Base-by-base conservation (phyloP, 1,140 invertebrate genomes). In the Vanessa atalanta region DNA sequence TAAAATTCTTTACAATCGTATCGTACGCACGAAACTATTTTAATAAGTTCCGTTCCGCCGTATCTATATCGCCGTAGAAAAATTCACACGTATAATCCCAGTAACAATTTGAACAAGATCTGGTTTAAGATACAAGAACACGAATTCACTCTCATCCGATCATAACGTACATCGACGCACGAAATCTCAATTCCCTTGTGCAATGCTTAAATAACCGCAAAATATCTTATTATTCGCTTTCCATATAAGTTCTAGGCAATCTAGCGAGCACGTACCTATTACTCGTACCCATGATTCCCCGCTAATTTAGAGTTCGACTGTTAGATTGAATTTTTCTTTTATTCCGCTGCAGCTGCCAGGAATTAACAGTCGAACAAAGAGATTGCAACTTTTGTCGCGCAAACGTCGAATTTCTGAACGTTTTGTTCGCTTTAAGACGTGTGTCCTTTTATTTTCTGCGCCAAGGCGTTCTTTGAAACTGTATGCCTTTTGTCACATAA, bases 171-270 rank as follows among this genome's bases (percentile, higher is more conserved):
- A 83, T 86, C 83, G 73, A 87, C 83, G 87, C 89, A 91, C 89
- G 87, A 91, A 88, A 85, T 89, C 87, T 84, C 86, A 86, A 91
- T 91, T 90, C 85, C 78, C 88, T 90, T 91, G 84, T 84, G 87
- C 87, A 90, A 89, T 81, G 81, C 82, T 88, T 92, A 90, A 91
- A 91, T 86, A 92, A 91, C 89, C 88, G 88, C 90, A 93, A 93
- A 92, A 93, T 90, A 86, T 84, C 87, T 89, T 89, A 89, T 90
- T 89, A 91, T 89, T 83, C 85, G 83, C 88, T 89, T 89, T 89
- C 87, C 89, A 89, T 92, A 91, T 91, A 90, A 84, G 88, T 86
- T 88, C 84, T 82, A 81, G 77, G 84, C 86, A 90, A 90, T 90
- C 87, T 87, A 80, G 14, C 55, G 47, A 50, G 43, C 53, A 26